A percentile compares a stretch with the other conserved stretches of the same genome.
Evolutionary conservation across 2,797 vertebrate species (phyloP).

Genomic region (Tragopan temminckii): DNA sequence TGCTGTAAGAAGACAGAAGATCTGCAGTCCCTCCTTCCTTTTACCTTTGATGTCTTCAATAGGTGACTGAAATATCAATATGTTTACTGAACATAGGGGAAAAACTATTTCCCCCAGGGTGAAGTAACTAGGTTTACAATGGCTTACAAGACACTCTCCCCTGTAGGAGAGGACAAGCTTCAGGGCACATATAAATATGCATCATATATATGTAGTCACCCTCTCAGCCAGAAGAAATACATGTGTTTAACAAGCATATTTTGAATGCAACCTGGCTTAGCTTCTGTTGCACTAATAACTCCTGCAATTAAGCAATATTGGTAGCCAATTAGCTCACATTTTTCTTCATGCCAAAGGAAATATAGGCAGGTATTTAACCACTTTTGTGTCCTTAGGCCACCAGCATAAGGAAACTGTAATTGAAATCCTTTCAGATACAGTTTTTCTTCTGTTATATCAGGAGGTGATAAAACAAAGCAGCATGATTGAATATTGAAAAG

Average conservation of each 20-base stretch:
- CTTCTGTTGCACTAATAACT: slow-evolving; percentile 49
- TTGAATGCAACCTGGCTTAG: slow-evolving; percentile 45
- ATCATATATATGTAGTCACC: not conserved
- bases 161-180: slow-evolving; percentile 47
- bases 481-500: slow-evolving; percentile 50
- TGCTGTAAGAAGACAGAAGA: not conserved
- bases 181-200: slow-evolving; percentile 58
- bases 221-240: slow-evolving; percentile 40
- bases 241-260: slow-evolving; percentile 45
- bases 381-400: not conserved
- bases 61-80: slow-evolving; percentile 60
- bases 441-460: slow-evolving; percentile 37
- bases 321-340: slow-evolving; percentile 22
- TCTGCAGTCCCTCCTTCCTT: not conserved
- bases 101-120: slow-evolving; percentile 36
- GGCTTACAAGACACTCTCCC: slow-evolving; percentile 29
- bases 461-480: slow-evolving; percentile 31
- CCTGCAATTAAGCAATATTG: slow-evolving; percentile 40
- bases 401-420: not conserved
- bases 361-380: slow-evolving; percentile 32
- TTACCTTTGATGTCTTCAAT: slow-evolving; percentile 60
- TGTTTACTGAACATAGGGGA: slow-evolving; percentile 41
- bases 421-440: not conserved
- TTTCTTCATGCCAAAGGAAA: not conserved
- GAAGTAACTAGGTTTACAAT: slow-evolving; percentile 34